Evolutionary conservation across 2,888 invertebrate genomes (phyloP).

Genomic region (Strigamia crassipes): DNA sequence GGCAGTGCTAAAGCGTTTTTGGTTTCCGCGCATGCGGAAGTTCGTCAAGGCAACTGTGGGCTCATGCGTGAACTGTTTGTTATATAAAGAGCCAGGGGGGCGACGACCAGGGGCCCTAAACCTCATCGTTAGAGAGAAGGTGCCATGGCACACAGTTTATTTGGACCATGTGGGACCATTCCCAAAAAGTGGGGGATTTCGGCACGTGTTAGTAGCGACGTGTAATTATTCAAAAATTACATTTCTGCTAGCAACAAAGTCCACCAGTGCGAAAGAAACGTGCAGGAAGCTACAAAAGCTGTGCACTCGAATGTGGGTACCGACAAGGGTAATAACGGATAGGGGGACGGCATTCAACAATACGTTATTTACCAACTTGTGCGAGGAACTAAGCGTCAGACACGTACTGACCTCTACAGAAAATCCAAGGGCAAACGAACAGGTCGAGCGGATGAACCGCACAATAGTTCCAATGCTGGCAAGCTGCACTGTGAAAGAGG

Average conservation of each 20-base stretch:
- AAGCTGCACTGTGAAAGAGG: too few species aligned
- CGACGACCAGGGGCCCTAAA: background rate
- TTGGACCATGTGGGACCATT: constrained; percentile 32
- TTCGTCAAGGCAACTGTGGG: background rate
- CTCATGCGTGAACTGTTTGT: background rate
- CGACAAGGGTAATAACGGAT: constrained; percentile 20
- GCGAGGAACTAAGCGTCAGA: too few species aligned
- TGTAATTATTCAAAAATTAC: background rate
- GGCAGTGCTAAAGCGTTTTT: too few species aligned
- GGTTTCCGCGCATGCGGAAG: too few species aligned
- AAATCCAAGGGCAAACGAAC: too few species aligned
- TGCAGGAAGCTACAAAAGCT: background rate
- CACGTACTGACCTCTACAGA: too few species aligned
- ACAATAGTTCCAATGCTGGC: too few species aligned
- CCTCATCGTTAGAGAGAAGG: background rate
- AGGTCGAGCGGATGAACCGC: too few species aligned
- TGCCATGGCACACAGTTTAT: background rate
- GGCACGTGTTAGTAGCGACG: background rate
- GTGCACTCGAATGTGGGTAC: constrained; percentile 34
- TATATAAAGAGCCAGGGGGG: constrained; percentile 1
- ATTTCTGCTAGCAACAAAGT: background rate
- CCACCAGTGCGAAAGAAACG: background rate
- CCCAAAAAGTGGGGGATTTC: background rate
- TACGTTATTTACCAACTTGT: background rate
- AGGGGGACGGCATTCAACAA: constrained; percentile 45